Evolutionary conservation across 2,797 vertebrate genomes (phyloP).

Genomic region (Varecia variegata): DNA sequence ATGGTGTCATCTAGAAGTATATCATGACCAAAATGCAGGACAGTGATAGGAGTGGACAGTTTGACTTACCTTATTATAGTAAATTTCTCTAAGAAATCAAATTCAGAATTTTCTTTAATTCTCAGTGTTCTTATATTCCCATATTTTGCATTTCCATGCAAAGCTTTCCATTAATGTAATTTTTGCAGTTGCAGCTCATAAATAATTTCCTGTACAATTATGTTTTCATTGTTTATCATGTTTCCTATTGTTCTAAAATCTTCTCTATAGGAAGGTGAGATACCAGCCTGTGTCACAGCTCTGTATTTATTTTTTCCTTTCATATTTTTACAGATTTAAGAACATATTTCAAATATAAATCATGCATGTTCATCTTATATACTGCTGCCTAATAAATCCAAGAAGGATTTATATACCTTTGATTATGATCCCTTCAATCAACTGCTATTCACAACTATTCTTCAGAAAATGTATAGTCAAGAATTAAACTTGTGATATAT

Average conservation of each 20-base stretch:
- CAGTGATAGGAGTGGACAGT: not conserved
- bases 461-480: not conserved
- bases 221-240: not conserved
- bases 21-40: not conserved
- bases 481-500: not conserved
- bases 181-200: not conserved
- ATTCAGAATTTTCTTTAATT: not conserved
- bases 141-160: not conserved
- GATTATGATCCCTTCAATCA: not conserved
- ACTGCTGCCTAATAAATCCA: not conserved
- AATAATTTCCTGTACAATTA: not conserved
- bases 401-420: not conserved
- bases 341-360: not conserved
- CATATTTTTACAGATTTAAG: not conserved
- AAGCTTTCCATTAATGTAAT: not conserved
- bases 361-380: not conserved
- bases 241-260: not conserved
- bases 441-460: not conserved
- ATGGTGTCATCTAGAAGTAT: not conserved
- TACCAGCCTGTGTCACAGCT: not conserved
- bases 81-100: not conserved
- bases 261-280: not conserved
- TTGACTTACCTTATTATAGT: not conserved
- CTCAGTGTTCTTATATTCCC: not conserved
- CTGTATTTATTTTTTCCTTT: not conserved